phyloP scores from a whole-genome alignment of 2,888 invertebrate genomes.

The Drosophila parthenogenetica region DNA sequence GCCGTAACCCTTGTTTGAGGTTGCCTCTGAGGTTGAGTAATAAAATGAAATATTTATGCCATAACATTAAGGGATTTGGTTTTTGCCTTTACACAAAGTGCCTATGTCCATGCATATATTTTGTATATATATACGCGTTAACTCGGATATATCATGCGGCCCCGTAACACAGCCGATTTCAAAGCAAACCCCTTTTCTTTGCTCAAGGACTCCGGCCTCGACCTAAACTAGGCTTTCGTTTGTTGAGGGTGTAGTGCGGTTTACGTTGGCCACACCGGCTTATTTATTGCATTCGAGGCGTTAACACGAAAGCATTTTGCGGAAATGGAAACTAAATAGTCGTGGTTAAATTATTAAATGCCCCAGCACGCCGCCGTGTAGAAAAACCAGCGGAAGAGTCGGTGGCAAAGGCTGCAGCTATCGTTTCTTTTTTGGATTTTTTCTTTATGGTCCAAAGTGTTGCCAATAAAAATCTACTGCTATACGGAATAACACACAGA shows the following conservation, averaged over 20 bases:
- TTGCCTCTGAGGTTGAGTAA: conserved; percentile 65
- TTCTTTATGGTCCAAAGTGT: conserved; percentile 71
- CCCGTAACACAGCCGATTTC: conserved; percentile 35
- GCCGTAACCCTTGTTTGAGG: conserved; percentile 64
- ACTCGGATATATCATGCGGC: conserved; percentile 46
- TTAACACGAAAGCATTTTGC: conserved; percentile 74
- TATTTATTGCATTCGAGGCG: conserved; percentile 73
- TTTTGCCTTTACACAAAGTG: conserved; percentile 42
- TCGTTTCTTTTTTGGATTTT: conserved; percentile 43
- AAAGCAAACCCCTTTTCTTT: background rate
- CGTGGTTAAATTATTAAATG: conserved; percentile 78
- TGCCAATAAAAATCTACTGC: conserved; percentile 70
- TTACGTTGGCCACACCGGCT: conserved; percentile 60
- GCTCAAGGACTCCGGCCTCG: background rate
- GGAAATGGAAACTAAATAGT: conserved; percentile 78
- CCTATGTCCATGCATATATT: conserved; percentile 31
- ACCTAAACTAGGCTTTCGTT: conserved; percentile 11
- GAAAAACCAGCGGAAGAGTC: conserved; percentile 8
- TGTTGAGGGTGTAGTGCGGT: conserved; percentile 56
- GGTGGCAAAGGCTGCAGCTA: conserved; percentile 28
- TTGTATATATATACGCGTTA: conserved; percentile 15
- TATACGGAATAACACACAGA: conserved; percentile 31
- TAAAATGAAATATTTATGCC: conserved; percentile 78
- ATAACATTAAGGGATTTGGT: conserved; percentile 77
- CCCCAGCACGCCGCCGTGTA: conserved; percentile 39